Conservation (phyloP, 2,797 vertebrate genomes). For the Loriculus beryllinus region DNA sequence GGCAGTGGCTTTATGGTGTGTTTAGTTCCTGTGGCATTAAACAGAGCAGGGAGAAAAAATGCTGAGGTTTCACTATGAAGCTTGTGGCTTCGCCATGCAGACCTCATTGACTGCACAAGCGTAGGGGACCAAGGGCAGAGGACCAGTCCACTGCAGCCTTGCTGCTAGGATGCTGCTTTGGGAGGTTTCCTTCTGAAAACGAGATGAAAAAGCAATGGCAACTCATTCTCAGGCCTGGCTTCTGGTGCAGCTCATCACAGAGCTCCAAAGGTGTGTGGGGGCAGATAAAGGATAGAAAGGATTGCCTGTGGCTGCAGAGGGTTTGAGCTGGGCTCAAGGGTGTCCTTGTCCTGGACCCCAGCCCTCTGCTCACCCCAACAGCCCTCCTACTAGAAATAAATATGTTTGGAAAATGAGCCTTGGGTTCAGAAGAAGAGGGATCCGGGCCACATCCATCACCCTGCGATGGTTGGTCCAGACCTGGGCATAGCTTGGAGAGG, state of each 20-base stretch:
- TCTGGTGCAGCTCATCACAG: neutral
- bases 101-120: fast-evolving
- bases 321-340: neutral
- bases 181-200: neutral
- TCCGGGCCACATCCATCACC: neutral
- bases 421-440: neutral
- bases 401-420: neutral
- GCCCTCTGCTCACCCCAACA: neutral
- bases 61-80: neutral
- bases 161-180: neutral
- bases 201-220: neutral
- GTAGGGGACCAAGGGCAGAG: fast-evolving
- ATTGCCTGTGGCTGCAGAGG: fast-evolving
- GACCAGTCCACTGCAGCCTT: neutral
- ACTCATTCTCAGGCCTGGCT: neutral
- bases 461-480: fast-evolving
- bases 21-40: constrained; percentile 35
- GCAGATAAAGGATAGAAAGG: neutral
- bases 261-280: no score
- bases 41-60: neutral
- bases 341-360: fast-evolving
- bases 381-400: neutral
- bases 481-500: neutral
- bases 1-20: neutral
- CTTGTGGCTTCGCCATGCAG: neutral